Conservation (phyloP, 2,797 vertebrate species). For the Sarcoramphus papa region DNA sequence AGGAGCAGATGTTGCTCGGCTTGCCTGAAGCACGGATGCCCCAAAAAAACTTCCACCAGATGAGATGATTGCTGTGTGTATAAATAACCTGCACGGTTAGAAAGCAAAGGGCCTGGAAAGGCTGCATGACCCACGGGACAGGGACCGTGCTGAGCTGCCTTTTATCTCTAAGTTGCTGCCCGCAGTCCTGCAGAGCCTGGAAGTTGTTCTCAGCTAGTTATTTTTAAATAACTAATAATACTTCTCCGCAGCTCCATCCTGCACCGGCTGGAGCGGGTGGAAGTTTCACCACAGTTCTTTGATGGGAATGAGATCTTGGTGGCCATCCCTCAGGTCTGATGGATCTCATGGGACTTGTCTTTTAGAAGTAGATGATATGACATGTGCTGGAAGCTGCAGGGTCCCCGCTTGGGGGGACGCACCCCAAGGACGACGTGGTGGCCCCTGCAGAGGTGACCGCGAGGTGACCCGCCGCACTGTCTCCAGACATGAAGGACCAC, state of each 20-base stretch:
- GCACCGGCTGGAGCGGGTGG: background rate
- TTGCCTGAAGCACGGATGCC: background rate
- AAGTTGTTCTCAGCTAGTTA: slow-evolving; percentile 29
- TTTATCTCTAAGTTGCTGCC: slow-evolving; percentile 17
- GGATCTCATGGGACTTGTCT: background rate
- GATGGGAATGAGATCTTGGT: background rate
- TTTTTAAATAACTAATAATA: slow-evolving; percentile 13
- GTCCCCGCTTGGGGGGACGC: background rate
- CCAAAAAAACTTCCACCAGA: background rate
- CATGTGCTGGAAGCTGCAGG: background rate
- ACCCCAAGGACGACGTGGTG: background rate
- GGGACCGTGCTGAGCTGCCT: slow-evolving; percentile 7
- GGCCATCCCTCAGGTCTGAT: background rate
- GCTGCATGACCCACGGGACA: background rate
- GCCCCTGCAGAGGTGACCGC: fast-evolving
- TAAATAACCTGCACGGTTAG: background rate
- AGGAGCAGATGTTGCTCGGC: background rate
- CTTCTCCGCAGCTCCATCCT: background rate
- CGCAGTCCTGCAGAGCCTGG: background rate
- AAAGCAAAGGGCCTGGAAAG: slow-evolving; percentile 9
- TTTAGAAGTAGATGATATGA: background rate
- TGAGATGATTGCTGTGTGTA: background rate
- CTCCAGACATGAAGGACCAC: background rate
- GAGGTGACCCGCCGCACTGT: background rate
- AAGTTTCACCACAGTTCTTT: background rate